Percentiles rank a stretch among this genome's conserved stretches.
Evolutionary conservation across 1,140 invertebrate genomes (phyloP).

Genomic region (Macrosteles quadrilineatus): DNA sequence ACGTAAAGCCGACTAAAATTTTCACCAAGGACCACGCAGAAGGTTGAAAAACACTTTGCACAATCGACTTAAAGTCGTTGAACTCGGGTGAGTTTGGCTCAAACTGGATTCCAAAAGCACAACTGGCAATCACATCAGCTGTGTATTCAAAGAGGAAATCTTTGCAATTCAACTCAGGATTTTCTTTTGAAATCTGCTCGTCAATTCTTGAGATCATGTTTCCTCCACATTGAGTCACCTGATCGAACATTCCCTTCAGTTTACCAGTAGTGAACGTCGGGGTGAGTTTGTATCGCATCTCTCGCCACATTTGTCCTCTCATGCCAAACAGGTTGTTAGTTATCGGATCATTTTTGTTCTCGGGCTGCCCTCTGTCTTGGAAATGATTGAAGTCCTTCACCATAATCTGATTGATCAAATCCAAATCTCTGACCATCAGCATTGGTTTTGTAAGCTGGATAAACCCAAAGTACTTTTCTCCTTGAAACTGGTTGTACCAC

Average conservation of each 20-base stretch:
- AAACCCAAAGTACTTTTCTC: slow-evolving; percentile 44
- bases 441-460: slow-evolving; percentile 47
- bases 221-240: slow-evolving; percentile 51
- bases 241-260: slow-evolving; percentile 56
- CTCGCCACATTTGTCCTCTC: slow-evolving; percentile 54
- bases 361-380: slow-evolving; percentile 51
- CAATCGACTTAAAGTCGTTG: slow-evolving; percentile 8
- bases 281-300: slow-evolving; percentile 54
- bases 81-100: not conserved
- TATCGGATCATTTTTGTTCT: slow-evolving; percentile 55
- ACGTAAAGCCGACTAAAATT: not conserved
- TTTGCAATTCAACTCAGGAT: slow-evolving; percentile 41
- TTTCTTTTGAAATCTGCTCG: slow-evolving; percentile 50
- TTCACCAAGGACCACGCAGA: slow-evolving; percentile 3
- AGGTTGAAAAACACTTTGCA: not conserved
- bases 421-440: slow-evolving; percentile 56
- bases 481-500: slow-evolving; percentile 37
- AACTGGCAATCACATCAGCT: slow-evolving; percentile 46
- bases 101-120: slow-evolving; percentile 46
- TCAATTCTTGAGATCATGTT: slow-evolving; percentile 43
- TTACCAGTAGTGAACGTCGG: slow-evolving; percentile 60
- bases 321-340: slow-evolving; percentile 56
- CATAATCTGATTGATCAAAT: slow-evolving; percentile 56
- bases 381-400: slow-evolving; percentile 60
- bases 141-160: slow-evolving; percentile 44